These are phyloP conservation scores for Taphrorychus bicolor DNA, from an alignment of 2,888 invertebrate genomes.

Conservation along the genomic window DNA sequence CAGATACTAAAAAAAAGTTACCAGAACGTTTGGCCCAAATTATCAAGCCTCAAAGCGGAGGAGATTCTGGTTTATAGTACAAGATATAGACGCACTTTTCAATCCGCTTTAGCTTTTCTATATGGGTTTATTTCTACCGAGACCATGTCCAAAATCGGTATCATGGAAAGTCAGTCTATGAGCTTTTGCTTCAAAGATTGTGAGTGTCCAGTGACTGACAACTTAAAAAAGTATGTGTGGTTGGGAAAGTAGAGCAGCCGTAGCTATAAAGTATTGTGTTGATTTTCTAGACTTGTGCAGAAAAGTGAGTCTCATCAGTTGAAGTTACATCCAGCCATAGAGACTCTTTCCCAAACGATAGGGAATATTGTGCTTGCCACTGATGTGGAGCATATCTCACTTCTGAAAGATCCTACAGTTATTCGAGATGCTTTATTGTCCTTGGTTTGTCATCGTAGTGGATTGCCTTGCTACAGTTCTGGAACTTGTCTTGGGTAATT, in stretches of 20 bases:
- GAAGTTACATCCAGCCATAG: constrained; percentile 76
- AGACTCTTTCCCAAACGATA: constrained; percentile 71
- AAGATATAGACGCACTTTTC: constrained; percentile 87
- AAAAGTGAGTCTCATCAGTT: constrained; percentile 70
- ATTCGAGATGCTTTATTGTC: constrained; percentile 83
- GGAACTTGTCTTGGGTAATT: constrained; percentile 57
- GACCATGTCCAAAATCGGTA: constrained; percentile 69
- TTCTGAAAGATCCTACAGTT: constrained; percentile 71
- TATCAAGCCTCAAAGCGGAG: constrained; percentile 61
- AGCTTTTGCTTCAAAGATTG: constrained; percentile 88
- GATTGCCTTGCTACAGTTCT: constrained; percentile 75
- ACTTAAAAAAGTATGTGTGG: constrained; percentile 62
- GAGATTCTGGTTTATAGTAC: constrained; percentile 80
- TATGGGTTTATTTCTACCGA: constrained; percentile 77
- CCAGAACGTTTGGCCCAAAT: constrained; percentile 60
- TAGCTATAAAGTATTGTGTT: not conserved
- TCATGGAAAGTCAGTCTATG: constrained; percentile 81
- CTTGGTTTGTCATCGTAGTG: constrained; percentile 84
- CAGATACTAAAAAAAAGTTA: constrained; percentile 69
- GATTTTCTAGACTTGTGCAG: constrained; percentile 62
- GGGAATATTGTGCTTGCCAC: constrained; percentile 73
- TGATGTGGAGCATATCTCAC: constrained; percentile 63
- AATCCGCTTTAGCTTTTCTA: constrained; percentile 83
- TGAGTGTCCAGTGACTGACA: constrained; percentile 75
- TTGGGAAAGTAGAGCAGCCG: not conserved